Base-by-base conservation (phyloP, 2,888 invertebrate genomes). In the Drosophila pseudotalamancana region DNA sequence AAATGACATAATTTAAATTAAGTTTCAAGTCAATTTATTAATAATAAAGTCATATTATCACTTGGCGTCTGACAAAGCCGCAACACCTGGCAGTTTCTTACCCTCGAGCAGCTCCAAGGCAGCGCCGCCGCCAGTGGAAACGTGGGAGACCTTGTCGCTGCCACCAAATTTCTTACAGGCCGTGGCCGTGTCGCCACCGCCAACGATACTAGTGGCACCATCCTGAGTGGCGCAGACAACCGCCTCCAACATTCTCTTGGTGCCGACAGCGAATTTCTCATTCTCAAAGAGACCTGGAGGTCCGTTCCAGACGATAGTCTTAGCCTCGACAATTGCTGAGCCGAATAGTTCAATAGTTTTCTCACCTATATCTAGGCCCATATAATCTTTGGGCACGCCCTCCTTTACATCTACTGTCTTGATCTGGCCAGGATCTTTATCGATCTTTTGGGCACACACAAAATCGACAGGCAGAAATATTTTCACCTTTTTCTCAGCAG, bases 271-370 rank as follows among this genome's bases (percentile, higher is more conserved):
- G 90, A 99, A 99, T 89, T 96, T 97, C 18, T 96, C 95, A 88
- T 97, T 98, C 91, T 99, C 99, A 91, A 99, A 99, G 5, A 99
- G 98, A 49, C 99, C 99, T 32, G 97, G 96, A 0, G 99, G 99
- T 95, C 99, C 99, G 91, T 99, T 99, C 99, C 99, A 99, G 1
- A 99, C 98, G 88, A 99, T 97, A 2, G 97, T 96, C 92, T 98
- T 99, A 14, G 99, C 97, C 64, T 96, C 93, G 0, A 94, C 93
- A 73, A 99, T 95, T 4, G 97, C 97, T 25, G 94, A 95, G 5
- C 93, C 93, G 79, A 99, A 99, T 0, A 94, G 87, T 81, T 95
- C 95, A 60, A 94, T 93, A 0, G 97, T 95, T 90, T 97, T 95
- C 19, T 97, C 96, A 35, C 99, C 99, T 68, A 97, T 93, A 90